Base-by-base conservation (phyloP, 2,888 invertebrate species). In the Octonoba sinensis region DNA sequence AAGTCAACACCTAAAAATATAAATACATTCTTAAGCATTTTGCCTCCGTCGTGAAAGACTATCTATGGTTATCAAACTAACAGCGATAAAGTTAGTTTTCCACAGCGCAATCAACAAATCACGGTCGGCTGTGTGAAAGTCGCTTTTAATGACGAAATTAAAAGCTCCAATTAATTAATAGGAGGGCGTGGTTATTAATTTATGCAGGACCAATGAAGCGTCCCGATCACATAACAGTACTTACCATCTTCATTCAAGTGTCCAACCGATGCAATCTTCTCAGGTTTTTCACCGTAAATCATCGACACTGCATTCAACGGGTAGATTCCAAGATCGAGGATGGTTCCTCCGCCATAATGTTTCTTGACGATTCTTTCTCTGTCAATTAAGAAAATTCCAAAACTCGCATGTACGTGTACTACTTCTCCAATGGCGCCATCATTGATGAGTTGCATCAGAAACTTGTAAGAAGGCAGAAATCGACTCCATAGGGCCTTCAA, bases 401-500 rank as follows among this genome's bases (percentile, higher is more conserved):
- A 95, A 59, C 91, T 90, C 0, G 86, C 87, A 24, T 85, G 91
- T 2, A 94, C 92, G 86, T 93, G 92, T 84, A 91, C 89, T 4
- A 94, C 89, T 1, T 94, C 92, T 8, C 96, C 96, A 70, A 96
- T 89, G 46, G 89, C 91, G 1, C 93, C 93, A 0, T 90, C 84
- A n/a, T 91, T 89, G 3, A 96, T 90, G 86, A 92, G 91, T 85
- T 93, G 91, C 72, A 79, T 76, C 18, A 85, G 20, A 18, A 67
- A 70, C 0, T 71, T 46, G 87, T 96, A 96, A 0, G 91, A 91
- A 0, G 96, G 96, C 81, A 95, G 92, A 88, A 92, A 95, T 46
- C 96, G 91, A 0, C 94, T 94, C 96, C 96, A 97, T n/a, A 95
- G 91, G 0, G 93, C 96, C 91, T 90, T 84, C 79, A 87, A 87